Evolutionary conservation across 2,888 invertebrate genomes (phyloP).

Genomic region (Agrenia bidenticulata): DNA sequence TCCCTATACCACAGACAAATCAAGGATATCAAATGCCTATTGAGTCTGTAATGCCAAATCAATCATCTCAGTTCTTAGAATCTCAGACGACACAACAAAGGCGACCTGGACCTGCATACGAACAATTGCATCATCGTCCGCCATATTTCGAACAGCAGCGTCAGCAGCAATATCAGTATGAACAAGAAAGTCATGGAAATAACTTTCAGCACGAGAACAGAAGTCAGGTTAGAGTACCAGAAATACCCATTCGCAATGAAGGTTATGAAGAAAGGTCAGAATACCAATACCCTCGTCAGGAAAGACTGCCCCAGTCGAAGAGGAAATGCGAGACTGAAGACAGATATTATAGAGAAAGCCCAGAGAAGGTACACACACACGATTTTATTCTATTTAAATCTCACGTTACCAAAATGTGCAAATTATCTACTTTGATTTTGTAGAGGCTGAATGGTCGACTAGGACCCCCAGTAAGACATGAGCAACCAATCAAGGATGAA

Average conservation of each 20-base stretch:
- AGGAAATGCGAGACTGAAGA: slow-evolving; percentile 2
- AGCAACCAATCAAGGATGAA: slow-evolving; percentile 5
- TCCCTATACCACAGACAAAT: slow-evolving; percentile 6
- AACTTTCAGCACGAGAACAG: not conserved
- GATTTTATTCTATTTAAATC: too few relatives aligned
- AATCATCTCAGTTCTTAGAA: not conserved
- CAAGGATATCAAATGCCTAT: slow-evolving; percentile 2
- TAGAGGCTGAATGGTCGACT: slow-evolving; percentile 24
- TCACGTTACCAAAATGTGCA: too few relatives aligned
- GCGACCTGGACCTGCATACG: not conserved
- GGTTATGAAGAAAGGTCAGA: not conserved
- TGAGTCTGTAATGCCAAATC: slow-evolving; percentile 2
- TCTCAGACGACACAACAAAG: too few relatives aligned
- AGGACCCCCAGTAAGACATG: slow-evolving; percentile 18
- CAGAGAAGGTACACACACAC: slow-evolving; percentile 10
- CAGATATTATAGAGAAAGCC: slow-evolving; percentile 4
- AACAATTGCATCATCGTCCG: slow-evolving; percentile 14
- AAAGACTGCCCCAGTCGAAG: not conserved
- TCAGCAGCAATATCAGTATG: slow-evolving; percentile 4
- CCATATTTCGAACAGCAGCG: slow-evolving; percentile 15
- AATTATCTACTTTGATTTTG: not conserved
- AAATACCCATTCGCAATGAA: not conserved
- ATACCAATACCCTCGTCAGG: not conserved
- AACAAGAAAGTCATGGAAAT: not conserved
- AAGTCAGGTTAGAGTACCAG: not conserved